Conservation (phyloP, 2,797 vertebrate genomes). For the Eupleurogrammus muticus region DNA sequence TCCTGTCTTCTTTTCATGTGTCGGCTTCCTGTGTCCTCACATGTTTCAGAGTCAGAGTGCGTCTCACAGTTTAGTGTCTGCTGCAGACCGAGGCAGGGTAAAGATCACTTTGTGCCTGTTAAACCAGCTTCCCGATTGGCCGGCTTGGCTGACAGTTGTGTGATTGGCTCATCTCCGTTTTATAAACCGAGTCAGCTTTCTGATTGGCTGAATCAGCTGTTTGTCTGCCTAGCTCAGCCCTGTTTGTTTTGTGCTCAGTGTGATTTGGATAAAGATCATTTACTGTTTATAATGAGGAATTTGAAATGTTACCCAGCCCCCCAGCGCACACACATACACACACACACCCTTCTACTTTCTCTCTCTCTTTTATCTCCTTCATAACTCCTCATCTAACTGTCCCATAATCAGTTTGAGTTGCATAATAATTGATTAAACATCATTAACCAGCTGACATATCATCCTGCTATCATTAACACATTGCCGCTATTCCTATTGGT, state of each 20-base stretch:
- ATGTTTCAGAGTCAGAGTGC: constrained; percentile 48
- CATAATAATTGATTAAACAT: background rate
- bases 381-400: constrained; percentile 20
- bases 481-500: background rate
- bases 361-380: background rate
- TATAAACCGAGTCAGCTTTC: background rate
- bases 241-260: background rate
- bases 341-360: background rate
- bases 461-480: constrained; percentile 7
- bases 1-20: too few species aligned
- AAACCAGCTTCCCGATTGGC: constrained; percentile 38
- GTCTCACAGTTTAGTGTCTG: constrained; percentile 3
- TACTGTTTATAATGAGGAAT: too few species aligned
- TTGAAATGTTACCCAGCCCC: background rate
- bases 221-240: background rate
- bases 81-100: constrained; percentile 23
- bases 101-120: constrained; percentile 14
- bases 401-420: constrained; percentile 21
- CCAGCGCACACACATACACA: background rate
- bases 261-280: too few species aligned
- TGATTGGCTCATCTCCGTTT: background rate
- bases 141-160: background rate
- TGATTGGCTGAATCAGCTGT: constrained; percentile 36
- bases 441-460: background rate
- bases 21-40: too few species aligned